phyloP scores from a whole-genome alignment of 2,797 vertebrate genomes.

The Sebastes dallii region DNA sequence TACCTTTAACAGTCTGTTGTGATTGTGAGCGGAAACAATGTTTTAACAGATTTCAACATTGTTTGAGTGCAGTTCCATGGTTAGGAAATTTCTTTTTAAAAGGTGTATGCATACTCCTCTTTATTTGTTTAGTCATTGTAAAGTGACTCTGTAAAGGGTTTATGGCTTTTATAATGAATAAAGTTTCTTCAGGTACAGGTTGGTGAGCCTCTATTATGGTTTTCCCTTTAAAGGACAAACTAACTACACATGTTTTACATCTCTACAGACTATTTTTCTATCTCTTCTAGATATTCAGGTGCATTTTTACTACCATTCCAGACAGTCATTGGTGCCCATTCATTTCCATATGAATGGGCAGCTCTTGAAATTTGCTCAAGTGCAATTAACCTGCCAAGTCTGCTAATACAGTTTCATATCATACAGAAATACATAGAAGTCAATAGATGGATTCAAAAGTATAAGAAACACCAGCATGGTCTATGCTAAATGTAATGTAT shows the following conservation, averaged over 20 bases:
- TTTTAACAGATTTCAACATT: conserved; percentile 25
- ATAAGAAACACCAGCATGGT: neutral
- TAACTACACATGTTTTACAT: neutral
- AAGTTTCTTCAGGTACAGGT: conserved; percentile 74
- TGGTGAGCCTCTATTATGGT: neutral
- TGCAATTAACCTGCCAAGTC: neutral
- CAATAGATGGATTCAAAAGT: neutral
- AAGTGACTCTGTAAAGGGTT: conserved; percentile 72
- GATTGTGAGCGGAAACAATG: conserved; percentile 25
- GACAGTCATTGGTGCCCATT: neutral
- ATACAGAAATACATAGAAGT: neutral
- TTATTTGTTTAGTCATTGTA: conserved; percentile 58
- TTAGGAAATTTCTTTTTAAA: conserved; percentile 38
- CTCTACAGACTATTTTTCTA: neutral
- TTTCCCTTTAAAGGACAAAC: neutral
- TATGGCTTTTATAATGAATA: conserved; percentile 82
- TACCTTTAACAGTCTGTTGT: conserved; percentile 3
- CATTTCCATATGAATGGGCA: neutral
- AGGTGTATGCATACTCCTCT: conserved; percentile 56
- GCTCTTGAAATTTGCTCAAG: neutral
- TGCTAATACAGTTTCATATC: neutral
- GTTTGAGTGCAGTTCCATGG: conserved; percentile 44
- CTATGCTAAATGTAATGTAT: neutral
- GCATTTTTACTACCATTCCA: neutral
- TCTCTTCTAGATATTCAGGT: neutral